Evolutionary conservation across 2,113 vertebrate species (phyloP).

Genomic region (Capra hircus): DNA sequence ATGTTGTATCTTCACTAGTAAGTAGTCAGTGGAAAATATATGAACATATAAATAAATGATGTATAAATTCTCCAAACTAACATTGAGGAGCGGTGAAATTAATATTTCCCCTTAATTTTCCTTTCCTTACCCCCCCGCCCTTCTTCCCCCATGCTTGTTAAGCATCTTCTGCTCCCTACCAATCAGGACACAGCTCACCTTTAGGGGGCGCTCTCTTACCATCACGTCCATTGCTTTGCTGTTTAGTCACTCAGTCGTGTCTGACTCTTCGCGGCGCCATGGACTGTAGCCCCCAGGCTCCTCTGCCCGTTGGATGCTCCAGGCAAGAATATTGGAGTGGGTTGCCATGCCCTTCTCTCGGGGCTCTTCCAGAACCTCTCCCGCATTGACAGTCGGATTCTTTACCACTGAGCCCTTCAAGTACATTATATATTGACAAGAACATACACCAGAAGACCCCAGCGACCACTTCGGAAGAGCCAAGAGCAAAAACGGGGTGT

Average conservation of each 20-base stretch:
- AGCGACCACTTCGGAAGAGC: neutral
- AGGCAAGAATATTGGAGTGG: neutral
- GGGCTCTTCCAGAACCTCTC: neutral
- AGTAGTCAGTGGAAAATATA: neutral
- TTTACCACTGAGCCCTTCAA: neutral
- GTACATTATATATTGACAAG: neutral
- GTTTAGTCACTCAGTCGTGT: accelerated
- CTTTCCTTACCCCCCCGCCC: neutral
- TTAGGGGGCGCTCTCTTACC: neutral
- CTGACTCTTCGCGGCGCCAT: neutral
- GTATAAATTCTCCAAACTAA: neutral
- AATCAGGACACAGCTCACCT: neutral
- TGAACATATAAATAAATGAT: neutral
- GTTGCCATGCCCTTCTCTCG: neutral
- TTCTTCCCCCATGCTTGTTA: neutral
- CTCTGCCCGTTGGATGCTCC: neutral
- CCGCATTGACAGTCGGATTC: neutral
- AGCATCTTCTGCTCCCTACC: neutral
- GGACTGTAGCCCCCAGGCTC: neutral
- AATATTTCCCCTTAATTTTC: neutral
- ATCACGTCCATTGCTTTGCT: neutral
- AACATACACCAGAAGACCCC: neutral
- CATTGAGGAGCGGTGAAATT: neutral
- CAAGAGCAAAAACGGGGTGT: neutral
- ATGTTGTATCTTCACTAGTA: neutral